These are phyloP conservation scores for Syndactyla subalaris DNA, from an alignment of 2,797 vertebrate genomes.

Conservation along the genomic window DNA sequence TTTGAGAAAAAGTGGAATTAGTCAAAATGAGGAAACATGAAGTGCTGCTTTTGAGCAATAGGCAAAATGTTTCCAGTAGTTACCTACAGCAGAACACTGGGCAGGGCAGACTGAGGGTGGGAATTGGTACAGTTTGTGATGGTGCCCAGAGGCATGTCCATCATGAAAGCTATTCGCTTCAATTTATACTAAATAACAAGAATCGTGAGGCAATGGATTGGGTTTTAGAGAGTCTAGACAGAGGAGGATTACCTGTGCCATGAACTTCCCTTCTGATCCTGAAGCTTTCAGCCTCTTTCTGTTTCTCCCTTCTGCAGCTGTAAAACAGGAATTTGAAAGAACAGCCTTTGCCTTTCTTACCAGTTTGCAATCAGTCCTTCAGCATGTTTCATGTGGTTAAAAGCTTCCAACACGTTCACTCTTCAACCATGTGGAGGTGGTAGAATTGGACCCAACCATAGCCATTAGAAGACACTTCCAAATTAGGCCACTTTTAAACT, in stretches of 20 bases:
- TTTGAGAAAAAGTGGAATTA: neutral
- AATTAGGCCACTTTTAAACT: neutral
- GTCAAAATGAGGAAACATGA: neutral
- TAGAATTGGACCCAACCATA: neutral
- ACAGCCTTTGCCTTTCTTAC: neutral
- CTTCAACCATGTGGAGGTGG: neutral
- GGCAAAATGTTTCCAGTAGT: neutral
- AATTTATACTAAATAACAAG: neutral
- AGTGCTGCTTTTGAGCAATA: neutral
- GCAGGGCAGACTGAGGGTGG: neutral
- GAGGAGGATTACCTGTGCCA: neutral
- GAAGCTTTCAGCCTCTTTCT: neutral
- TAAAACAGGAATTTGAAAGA: neutral
- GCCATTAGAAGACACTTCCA: neutral
- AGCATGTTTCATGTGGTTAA: neutral
- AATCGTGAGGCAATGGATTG: neutral
- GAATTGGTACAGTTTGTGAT: fast-evolving
- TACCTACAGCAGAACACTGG: neutral
- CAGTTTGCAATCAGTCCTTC: neutral
- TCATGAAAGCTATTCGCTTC: neutral
- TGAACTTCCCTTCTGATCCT: neutral
- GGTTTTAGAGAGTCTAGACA: neutral
- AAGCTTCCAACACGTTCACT: neutral
- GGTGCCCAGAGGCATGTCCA: neutral
- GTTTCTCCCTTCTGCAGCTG: neutral